Base-by-base conservation (phyloP, 2,797 vertebrate species). In the Neosilurus hyrtlii region DNA sequence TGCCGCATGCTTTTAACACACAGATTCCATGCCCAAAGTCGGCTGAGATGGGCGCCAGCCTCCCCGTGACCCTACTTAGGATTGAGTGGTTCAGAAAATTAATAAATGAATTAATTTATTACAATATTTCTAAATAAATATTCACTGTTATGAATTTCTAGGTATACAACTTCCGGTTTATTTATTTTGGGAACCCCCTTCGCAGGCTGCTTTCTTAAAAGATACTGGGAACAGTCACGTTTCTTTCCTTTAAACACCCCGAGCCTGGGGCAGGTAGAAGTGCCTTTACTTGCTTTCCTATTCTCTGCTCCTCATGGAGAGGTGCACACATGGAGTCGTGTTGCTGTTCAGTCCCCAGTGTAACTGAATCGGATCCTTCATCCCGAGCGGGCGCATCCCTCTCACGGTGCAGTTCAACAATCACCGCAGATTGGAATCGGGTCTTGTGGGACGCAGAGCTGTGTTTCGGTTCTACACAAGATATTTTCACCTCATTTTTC, bases 181-280 rank as follows among this genome's bases (percentile, higher is more conserved):
- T 43, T 43, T 43, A 43, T 43, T 43, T 8, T 5, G 43, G 43
- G 4, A 51, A 18, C n/a, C 7, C 30, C 37, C 49, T 78, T 43
- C 70, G 51, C 43, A 15, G 43, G 3, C 68, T 71, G 22, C 43
- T 51, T 71, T 24, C n/a, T 71, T n/a, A n/a, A 71, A 71, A 15
- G 22, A 0, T 14, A 15, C 12, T 11, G 22, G 16, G 18, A 9
- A 43, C 43, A 43, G 43, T 43, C 11, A 3, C 9, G 12, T 72
- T 54, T 72, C n/a, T 54, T 72, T 72, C 8, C n/a, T 70, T 70
- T 22, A 70, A 70, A 83, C 62, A 79, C 51, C n/a, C 30, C 63
- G 67, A 81, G 83, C 80, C 84, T 86, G 67, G 49, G 86, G 86
- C 80, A 65, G 79, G 74, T 82, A 80, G 79, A 79, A 81, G 83